Percentiles rank a stretch among this genome's conserved stretches.
Evolutionary conservation across 2,113 vertebrate species (phyloP).

Genomic region (Rhynchopsitta pachyrhyncha): DNA sequence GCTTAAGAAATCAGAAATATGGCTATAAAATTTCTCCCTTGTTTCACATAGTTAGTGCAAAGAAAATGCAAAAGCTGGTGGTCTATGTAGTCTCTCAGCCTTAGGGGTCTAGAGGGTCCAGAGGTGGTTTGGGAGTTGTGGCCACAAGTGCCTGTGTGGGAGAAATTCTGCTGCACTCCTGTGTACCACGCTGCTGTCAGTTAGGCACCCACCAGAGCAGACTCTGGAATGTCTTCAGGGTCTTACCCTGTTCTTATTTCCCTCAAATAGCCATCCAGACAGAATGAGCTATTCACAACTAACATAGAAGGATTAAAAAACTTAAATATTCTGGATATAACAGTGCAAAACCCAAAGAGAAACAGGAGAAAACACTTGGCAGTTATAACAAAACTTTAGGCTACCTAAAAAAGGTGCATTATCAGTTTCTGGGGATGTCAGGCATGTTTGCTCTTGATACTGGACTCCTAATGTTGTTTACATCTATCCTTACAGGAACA

Average conservation of each 20-base stretch:
- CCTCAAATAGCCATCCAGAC: background rate
- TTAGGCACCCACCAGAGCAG: background rate
- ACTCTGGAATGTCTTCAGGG: background rate
- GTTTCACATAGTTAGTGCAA: background rate
- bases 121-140: background rate
- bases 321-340: background rate
- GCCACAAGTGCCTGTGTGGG: background rate
- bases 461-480: background rate
- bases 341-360: background rate
- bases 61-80: background rate
- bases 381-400: background rate
- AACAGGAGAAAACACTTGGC: background rate
- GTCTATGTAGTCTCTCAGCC: background rate
- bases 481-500: background rate
- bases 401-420: background rate
- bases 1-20: background rate
- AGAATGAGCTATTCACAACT: background rate
- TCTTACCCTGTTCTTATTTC: background rate
- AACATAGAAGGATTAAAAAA: background rate
- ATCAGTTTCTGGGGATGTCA: background rate
- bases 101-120: background rate
- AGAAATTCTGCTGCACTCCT: background rate
- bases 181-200: background rate
- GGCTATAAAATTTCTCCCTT: background rate
- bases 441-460: background rate